Evolutionary conservation across 2,113 vertebrate genomes (phyloP), one percentile per base, ranked within the genome.

Genomic region (Camelus dromedarius): DNA sequence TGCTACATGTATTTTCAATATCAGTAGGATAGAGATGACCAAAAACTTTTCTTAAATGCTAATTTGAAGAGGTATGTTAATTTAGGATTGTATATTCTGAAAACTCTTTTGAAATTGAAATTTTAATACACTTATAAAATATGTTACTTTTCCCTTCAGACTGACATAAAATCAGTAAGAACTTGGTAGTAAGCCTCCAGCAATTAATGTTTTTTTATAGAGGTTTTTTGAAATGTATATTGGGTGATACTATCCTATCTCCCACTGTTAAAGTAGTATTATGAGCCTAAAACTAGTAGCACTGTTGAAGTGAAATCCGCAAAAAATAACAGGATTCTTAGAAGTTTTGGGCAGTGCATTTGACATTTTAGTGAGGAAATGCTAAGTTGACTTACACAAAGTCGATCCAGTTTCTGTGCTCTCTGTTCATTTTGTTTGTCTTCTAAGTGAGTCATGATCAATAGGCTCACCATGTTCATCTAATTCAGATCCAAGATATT

Each of bases 291-390:
- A 87, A 87, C 28, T 42, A 56, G 35, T 83, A 67, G 80, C 3
- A 32, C 14, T 3, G 26, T 11, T 87, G 73, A 83, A 48, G 2
- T 70, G 72, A 97, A 95, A 85, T 75, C 42, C 64, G 58, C 52
- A 64, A 28, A 58, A 73, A 91, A 52, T 50, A 60, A 38, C 13
- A 50, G 14, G 5, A 60, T 79, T 60, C 54, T 79, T 91, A 80
- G 83, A 94, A 69, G 18, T 66, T 84, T 14, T 10, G 13, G n/a
- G 3, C 46, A 58, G 10, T 38, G 8, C 28, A n/a, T 72, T 81
- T 90, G 84, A 81, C 90, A 69, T 80, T 67, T 92, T 84, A 77
- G 60, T 50, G 50, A 76, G 77, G 30, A 62, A 91, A 46, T 73
- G 76, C n/a, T 82, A 70, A 54, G 1, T 62, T 66, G 30, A 70